Evolutionary conservation across 2,888 invertebrate genomes (phyloP), one percentile per base, ranked within the genome.

Genomic region (Andricus curvator): DNA sequence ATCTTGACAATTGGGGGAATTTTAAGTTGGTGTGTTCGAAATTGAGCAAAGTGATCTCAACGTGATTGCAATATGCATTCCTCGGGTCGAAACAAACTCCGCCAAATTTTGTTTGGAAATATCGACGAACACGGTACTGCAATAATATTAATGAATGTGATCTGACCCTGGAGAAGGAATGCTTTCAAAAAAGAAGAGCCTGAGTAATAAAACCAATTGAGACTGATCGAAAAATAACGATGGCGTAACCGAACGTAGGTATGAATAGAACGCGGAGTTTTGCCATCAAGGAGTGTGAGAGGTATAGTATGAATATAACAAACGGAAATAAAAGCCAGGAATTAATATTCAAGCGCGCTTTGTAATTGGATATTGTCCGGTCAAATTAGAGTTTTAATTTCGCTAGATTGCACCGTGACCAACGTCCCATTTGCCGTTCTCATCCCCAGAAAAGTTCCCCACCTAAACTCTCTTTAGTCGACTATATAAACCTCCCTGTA

Each of bases 311-410:
- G 74, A 22, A 15, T 56, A 83, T 85, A 85, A 85, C 81, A 83
- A 84, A 84, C 84, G 81, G 83, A 85, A 86, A 86, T 86, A 87
- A 86, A 90, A 88, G 87, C 86, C 84, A 85, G 88, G 83, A 90
- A 90, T 90, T 90, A 90, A 90, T 90, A 90, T 90, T 89, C 88
- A 86, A 88, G 86, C 84, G 84, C 84, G 85, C 83, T 84, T 84
- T 86, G 88, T 91, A 91, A 91, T 91, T 91, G 91, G 90, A 91
- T 90, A 91, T 91, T 91, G 91, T 91, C 88, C 88, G 86, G 89
- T 89, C 88, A 89, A 90, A 91, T 91, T 90, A 89, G 90, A 90
- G 88, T 90, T 91, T 91, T 91, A 91, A 91, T 91, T 90, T 90
- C 85, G 87, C 89, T 88, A 89, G 88, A 89, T 88, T 88, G 87